Evolutionary conservation across 2,888 invertebrate species (phyloP).

Genomic region (Rhagonycha fulva): DNA sequence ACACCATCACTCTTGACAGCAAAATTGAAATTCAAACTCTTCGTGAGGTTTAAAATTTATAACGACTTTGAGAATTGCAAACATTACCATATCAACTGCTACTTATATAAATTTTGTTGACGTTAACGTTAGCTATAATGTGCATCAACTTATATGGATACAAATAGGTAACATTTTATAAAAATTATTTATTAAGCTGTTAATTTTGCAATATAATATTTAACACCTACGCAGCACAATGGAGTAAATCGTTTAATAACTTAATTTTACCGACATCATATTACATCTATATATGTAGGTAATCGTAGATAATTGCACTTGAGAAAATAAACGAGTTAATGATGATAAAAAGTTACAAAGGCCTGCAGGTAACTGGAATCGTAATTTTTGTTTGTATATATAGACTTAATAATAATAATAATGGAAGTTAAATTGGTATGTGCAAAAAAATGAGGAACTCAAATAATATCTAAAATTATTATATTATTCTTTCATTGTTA

Average conservation of each 20-base stretch:
- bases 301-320: neutral
- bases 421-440: neutral
- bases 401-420: neutral
- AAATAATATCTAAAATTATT: neutral
- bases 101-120: neutral
- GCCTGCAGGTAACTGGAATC: neutral
- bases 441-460: neutral
- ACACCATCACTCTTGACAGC: neutral
- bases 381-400: neutral
- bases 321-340: neutral
- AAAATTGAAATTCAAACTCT: neutral
- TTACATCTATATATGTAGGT: neutral
- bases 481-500: neutral
- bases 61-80: neutral
- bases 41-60: neutral
- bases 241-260: neutral
- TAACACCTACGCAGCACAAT: neutral
- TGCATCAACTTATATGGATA: neutral
- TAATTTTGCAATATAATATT: neutral
- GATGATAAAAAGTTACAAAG: neutral
- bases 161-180: neutral
- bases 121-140: neutral
- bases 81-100: neutral
- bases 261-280: neutral
- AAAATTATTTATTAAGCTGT: neutral